Evolutionary conservation across 2,113 vertebrate species (phyloP), one percentile per base, ranked within the genome.

Genomic region (Sclerurus mexicanus): DNA sequence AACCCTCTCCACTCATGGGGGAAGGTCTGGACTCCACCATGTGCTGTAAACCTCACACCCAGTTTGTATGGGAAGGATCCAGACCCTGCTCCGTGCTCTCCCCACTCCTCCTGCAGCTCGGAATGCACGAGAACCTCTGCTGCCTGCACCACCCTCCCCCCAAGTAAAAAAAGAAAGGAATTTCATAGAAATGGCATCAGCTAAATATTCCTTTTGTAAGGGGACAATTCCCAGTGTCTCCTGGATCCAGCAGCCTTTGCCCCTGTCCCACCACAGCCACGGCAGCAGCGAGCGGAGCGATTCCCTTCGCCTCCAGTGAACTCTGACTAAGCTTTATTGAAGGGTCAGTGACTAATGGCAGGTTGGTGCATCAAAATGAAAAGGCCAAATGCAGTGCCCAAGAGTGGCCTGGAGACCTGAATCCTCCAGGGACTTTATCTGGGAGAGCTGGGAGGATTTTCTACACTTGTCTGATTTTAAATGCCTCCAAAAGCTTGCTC

Each of bases 381-480:
- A 76, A 93, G 91, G 85, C 75, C 85, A 89, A 91, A 93, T 3
- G 2, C 81, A 25, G 86, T 44, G 47, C 80, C 67, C 14, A 20
- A 42, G 93, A 94, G 82, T 4, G 21, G 95, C 81, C 72, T 5
- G 28, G 81, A 72, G 83, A 67, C 76, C 58, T 1, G 49, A 74
- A 74, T 53, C 78, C 85, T 87, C 80, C 77, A 2, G 63, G 64
- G 68, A 84, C 33, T 91, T 89, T 21, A 93, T 92, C 96, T 96
- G 93, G 89, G 92, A 91, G 97, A 97, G 94, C 79, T 52, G 1
- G 22, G 37, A 60, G 86, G 78, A 98, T 97, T 98, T 98, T 97
- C 95, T 98, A 95, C 97, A 97, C 98, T 98, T 96, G 95, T 98
- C 97, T 97, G 93, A 95, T 94, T 96, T 96, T 94, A 95, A 98